Percentiles rank a stretch among this genome's conserved stretches.
Evolutionary conservation across 1,140 invertebrate genomes (phyloP).

Genomic region (Octopus sinensis): DNA sequence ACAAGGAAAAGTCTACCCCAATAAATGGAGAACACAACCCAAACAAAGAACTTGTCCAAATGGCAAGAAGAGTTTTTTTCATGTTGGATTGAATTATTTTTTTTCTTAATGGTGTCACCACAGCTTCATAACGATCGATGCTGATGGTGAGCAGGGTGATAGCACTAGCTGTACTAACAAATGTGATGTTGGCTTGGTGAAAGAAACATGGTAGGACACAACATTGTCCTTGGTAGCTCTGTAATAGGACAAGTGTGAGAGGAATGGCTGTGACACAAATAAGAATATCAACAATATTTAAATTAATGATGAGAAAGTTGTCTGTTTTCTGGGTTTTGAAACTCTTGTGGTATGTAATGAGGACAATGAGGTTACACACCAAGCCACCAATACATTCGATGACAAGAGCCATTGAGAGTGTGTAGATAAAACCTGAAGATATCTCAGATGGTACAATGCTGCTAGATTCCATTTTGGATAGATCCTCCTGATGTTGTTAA

Average conservation of each 20-base stretch:
- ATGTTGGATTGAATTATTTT: not conserved
- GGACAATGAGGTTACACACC: not conserved
- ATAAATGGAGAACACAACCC: not conserved
- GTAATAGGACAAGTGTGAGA: not conserved
- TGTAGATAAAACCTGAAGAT: not conserved
- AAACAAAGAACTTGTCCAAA: not conserved
- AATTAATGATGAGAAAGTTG: slow-evolving; percentile 11
- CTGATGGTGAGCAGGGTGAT: slow-evolving; percentile 12
- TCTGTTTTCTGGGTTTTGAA: not conserved
- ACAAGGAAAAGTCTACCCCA: not conserved
- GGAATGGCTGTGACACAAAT: not conserved
- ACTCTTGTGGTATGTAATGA: not conserved
- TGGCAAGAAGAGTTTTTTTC: not conserved
- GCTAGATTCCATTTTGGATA: too few relatives aligned
- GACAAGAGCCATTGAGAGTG: not conserved
- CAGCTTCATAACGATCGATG: slow-evolving; percentile 2
- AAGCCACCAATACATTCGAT: not conserved
- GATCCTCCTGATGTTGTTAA: too few relatives aligned
- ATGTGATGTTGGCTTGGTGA: slow-evolving; percentile 5
- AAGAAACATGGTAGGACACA: not conserved
- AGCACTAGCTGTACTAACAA: slow-evolving; percentile 10
- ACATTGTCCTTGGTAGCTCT: not conserved
- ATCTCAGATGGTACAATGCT: too few relatives aligned
- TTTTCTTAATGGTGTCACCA: slow-evolving; percentile 4
- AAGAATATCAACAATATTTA: slow-evolving; percentile 13